These are phyloP conservation scores for Athetis lepigone DNA, from an alignment of 2,888 invertebrate species.

Conservation along the genomic window DNA sequence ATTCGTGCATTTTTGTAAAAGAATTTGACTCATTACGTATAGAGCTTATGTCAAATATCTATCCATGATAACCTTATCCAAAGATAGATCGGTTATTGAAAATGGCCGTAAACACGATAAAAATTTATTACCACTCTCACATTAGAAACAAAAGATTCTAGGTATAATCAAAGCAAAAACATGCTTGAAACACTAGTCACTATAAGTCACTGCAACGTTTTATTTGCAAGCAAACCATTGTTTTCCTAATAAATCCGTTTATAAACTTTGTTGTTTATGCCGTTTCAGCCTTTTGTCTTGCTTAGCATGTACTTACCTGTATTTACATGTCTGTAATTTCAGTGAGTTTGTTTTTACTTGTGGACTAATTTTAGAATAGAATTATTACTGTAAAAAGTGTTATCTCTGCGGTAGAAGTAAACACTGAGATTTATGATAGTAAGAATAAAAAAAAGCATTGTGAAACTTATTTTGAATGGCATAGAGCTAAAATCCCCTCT, in stretches of 20 bases:
- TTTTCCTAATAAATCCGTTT: conserved; percentile 14
- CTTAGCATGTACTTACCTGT: conserved; percentile 60
- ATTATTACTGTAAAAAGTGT: conserved; percentile 13
- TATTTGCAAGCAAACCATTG: conserved; percentile 35
- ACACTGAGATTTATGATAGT: background rate
- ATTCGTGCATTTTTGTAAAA: too few species aligned
- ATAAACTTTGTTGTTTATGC: conserved; percentile 36
- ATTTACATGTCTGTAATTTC: conserved; percentile 33
- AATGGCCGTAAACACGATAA: too few species aligned
- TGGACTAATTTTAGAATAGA: conserved; percentile 25
- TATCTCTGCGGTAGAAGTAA: background rate
- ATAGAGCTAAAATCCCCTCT: background rate
- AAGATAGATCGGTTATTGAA: too few species aligned
- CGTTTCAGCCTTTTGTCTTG: conserved; percentile 50
- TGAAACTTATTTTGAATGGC: conserved; percentile 1
- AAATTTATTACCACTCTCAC: background rate
- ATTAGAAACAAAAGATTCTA: conserved; percentile 2
- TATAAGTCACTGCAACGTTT: conserved; percentile 32
- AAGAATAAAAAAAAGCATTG: background rate
- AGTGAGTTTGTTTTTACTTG: conserved; percentile 20
- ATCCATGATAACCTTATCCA: too few species aligned
- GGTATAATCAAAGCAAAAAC: background rate
- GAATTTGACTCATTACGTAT: too few species aligned
- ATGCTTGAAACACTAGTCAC: conserved; percentile 15
- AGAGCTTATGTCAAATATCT: too few species aligned